These are phyloP conservation scores for Meles meles DNA, from an alignment of 2,113 vertebrate species.

Conservation along the genomic window DNA sequence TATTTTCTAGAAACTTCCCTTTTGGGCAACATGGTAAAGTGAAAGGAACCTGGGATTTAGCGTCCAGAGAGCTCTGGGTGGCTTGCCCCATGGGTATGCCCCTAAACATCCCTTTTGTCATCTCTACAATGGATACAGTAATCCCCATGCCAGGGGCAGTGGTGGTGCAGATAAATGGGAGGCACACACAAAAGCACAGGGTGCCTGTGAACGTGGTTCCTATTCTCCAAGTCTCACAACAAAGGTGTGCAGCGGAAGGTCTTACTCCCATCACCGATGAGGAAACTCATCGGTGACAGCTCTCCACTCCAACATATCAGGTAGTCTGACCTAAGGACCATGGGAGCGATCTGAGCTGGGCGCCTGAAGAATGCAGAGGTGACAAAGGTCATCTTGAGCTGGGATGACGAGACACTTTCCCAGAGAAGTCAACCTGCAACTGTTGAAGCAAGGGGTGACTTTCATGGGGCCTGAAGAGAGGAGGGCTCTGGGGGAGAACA, in stretches of 20 bases:
- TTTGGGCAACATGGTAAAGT: neutral
- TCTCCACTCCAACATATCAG: rapidly evolving
- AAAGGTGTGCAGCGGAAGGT: neutral
- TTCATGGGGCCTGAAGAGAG: rapidly evolving
- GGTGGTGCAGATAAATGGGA: rapidly evolving
- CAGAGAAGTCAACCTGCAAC: neutral
- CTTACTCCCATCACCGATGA: neutral
- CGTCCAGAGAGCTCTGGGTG: neutral
- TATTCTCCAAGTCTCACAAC: neutral
- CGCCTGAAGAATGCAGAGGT: neutral
- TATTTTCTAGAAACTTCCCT: neutral
- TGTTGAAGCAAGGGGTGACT: neutral
- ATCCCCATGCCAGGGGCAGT: neutral
- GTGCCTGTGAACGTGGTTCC: rapidly evolving
- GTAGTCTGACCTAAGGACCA: neutral
- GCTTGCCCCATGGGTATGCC: neutral
- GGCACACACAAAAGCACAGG: neutral
- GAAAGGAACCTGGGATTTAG: neutral
- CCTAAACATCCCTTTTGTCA: neutral
- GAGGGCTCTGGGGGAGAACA: neutral
- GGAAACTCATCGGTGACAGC: neutral
- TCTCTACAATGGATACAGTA: neutral
- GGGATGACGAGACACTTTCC: too few species aligned
- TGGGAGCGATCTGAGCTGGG: neutral
- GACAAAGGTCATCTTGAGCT: too few species aligned